phyloP scores from a whole-genome alignment of 2,888 invertebrate genomes.

The Drosophila pullipes region DNA sequence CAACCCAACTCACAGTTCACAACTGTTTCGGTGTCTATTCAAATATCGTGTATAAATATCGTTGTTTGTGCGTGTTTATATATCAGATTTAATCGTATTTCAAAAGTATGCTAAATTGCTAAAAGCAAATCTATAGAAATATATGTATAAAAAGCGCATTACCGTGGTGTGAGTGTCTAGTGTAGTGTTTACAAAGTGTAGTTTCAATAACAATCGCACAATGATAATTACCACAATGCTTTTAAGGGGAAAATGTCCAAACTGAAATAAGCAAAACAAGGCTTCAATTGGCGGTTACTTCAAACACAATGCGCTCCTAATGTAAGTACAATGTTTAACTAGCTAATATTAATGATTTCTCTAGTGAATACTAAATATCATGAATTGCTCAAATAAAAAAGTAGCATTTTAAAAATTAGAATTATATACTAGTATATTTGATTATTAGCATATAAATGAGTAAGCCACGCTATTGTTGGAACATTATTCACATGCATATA shows the following conservation, averaged over 20 bases:
- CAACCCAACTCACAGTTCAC: slow-evolving; percentile 8
- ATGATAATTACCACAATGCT: slow-evolving; percentile 13
- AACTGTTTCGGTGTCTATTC: slow-evolving; percentile 43
- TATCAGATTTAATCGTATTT: slow-evolving; percentile 15
- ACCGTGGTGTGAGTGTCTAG: slow-evolving; percentile 20
- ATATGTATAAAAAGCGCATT: slow-evolving; percentile 3
- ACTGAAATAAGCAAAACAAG: slow-evolving; percentile 8
- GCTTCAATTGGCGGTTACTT: slow-evolving; percentile 10
- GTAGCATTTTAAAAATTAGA: not conserved
- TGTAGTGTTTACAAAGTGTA: slow-evolving; percentile 11
- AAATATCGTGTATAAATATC: slow-evolving; percentile 26
- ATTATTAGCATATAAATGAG: not conserved
- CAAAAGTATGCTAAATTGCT: slow-evolving; percentile 11
- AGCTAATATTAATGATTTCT: slow-evolving; percentile 17
- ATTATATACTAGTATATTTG: not conserved
- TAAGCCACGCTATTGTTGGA: slow-evolving; percentile 6
- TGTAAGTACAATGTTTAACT: slow-evolving; percentile 52
- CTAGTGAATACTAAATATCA: not conserved
- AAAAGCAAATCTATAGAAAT: slow-evolving; percentile 9
- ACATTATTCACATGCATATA: slow-evolving; percentile 7
- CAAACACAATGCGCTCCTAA: slow-evolving; percentile 38
- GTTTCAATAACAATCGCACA: slow-evolving; percentile 9
- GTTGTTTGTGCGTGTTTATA: slow-evolving; percentile 21
- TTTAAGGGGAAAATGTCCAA: slow-evolving; percentile 18
- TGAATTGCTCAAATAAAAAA: slow-evolving; percentile 6